These are phyloP conservation scores for Anas platyrhynchos DNA, from an alignment of 2,113 vertebrate species.

Conservation along the genomic window DNA sequence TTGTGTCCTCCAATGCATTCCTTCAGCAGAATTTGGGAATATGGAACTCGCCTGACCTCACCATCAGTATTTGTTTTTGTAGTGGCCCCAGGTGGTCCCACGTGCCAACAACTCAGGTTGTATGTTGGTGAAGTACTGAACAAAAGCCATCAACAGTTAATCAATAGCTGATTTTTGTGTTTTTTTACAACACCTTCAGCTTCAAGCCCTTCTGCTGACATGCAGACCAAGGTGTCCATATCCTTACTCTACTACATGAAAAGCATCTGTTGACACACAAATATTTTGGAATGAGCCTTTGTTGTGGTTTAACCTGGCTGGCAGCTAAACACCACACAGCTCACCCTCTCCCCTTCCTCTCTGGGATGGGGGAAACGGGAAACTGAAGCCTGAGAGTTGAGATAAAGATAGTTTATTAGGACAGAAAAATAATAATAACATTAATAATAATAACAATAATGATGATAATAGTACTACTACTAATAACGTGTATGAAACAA, in stretches of 20 bases:
- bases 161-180: too few species aligned
- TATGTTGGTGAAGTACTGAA: not conserved
- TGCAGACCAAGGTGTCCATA: not conserved
- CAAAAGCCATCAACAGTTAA: not conserved
- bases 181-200: not conserved
- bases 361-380: too few species aligned
- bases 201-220: not conserved
- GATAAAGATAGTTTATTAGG: too few species aligned
- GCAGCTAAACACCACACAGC: too few species aligned
- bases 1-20: not conserved
- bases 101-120: not conserved
- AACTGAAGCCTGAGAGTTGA: too few species aligned
- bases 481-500: too few species aligned
- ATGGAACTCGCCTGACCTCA: not conserved
- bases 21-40: not conserved
- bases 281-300: not conserved
- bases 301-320: not conserved
- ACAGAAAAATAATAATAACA: too few species aligned
- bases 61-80: not conserved
- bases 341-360: too few species aligned
- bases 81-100: not conserved
- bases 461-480: too few species aligned
- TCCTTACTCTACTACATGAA: not conserved
- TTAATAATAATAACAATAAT: too few species aligned
- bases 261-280: not conserved